Conservation (phyloP, 53 echinoderm and acorn worm species). For the Antedon mediterranea region DNA sequence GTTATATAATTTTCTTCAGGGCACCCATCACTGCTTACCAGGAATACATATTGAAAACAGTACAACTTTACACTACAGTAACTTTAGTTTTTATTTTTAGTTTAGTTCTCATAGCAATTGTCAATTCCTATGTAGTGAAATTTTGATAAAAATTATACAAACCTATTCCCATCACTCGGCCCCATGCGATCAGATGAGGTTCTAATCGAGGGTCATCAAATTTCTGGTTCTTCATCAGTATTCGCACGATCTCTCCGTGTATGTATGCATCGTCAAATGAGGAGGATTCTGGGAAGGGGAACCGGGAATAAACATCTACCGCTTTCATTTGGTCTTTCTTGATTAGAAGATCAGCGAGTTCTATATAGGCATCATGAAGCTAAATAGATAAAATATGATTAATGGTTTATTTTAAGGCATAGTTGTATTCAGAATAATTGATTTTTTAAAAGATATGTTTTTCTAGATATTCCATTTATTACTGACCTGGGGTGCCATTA, state of each 20-base stretch:
- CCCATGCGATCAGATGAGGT: slow-evolving; percentile 85
- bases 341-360: slow-evolving; percentile 61
- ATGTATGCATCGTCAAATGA: slow-evolving; percentile 89
- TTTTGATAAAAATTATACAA: neutral
- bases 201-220: slow-evolving; percentile 74
- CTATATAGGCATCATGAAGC: slow-evolving; percentile 94
- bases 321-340: slow-evolving; percentile 71
- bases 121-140: no score
- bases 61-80: no score
- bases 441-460: no score
- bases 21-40: no score
- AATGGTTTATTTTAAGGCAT: no score
- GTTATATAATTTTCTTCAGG: no score
- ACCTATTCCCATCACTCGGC: slow-evolving; percentile 84
- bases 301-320: slow-evolving; percentile 67
- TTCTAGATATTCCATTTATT: no score
- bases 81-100: no score
- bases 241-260: slow-evolving; percentile 81
- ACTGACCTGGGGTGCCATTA: slow-evolving; percentile 74
- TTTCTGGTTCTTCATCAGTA: slow-evolving; percentile 80
- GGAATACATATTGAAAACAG: no score
- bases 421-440: no score
- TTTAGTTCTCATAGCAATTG: no score
- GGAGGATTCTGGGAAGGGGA: slow-evolving; percentile 68
- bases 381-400: neutral